Conservation (phyloP, 2,113 vertebrate genomes). For the Nerophis lumbriciformis region DNA sequence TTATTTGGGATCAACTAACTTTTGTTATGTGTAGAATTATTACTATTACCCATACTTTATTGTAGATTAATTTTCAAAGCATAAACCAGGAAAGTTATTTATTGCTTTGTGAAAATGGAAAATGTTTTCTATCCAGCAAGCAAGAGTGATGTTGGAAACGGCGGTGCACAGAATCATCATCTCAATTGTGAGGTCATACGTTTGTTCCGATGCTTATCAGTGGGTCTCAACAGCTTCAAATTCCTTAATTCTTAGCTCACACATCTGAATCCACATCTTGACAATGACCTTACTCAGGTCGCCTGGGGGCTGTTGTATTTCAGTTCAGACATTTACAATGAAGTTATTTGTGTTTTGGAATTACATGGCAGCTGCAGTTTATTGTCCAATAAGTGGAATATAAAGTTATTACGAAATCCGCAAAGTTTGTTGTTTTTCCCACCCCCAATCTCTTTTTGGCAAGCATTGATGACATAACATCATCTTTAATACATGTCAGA, state of each 20-base stretch:
- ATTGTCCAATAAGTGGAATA: conserved; percentile 20
- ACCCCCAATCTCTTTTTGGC: conserved; percentile 6
- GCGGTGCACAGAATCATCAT: conserved; percentile 12
- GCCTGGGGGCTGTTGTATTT: conserved; percentile 30
- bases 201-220: conserved; percentile 47
- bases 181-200: conserved; percentile 43
- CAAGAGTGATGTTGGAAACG: conserved; percentile 19
- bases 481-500: conserved; percentile 11
- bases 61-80: too few species aligned
- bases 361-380: conserved; percentile 39
- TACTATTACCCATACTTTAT: too few species aligned
- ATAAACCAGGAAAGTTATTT: not conserved
- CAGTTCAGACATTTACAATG: conserved; percentile 9
- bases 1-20: too few species aligned
- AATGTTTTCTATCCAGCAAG: conserved; percentile 16
- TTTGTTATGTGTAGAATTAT: too few species aligned
- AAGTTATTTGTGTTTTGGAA: conserved; percentile 24
- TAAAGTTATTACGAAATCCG: conserved; percentile 42
- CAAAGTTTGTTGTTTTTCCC: conserved; percentile 26
- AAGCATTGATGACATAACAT: conserved; percentile 11
- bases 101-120: conserved; percentile 6
- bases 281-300: conserved; percentile 32
- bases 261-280: conserved; percentile 34
- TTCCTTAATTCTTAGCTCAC: conserved; percentile 53
- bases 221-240: conserved; percentile 45